Evolutionary conservation across 2,113 vertebrate species (phyloP), one percentile per base, ranked within the genome.

Genomic region (Illadopsis cleaveri): DNA sequence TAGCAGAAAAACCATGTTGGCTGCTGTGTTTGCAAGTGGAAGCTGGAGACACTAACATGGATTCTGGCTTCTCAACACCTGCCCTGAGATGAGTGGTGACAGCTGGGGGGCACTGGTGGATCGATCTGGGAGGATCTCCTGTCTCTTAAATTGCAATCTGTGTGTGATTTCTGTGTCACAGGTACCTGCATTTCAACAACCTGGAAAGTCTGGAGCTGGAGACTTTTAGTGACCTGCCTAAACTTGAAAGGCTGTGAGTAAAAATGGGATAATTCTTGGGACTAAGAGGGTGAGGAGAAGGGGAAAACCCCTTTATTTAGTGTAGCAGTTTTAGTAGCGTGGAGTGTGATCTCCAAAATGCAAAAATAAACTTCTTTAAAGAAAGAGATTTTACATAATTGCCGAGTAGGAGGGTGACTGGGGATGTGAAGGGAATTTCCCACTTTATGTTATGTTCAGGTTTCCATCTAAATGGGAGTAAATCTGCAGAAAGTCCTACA

Each of bases 121-220:
- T 12, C 17, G 19, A 13, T 37, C 56, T 54, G 64, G 35, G 15
- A 61, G n/a, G 24, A 24, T 50, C 9, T 44, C 30, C 16, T 77
- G 35, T 10, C 35, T 58, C 37, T 51, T 20, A 20, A 77, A n/a
- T 24, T 37, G 33, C 27, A 23, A 4, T 13, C 15, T 84, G 90
- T 82, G 8, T 66, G 40, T 85, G 93, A 7, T 94, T 72, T 50
- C 66, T 86, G 80, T 90, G 27, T 37, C 91, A 47, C 97, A 99
- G 99, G 86, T 99, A 99, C 94, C 98, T 99, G 93, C 99, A 99
- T 97, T 99, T 99, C 98, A 99, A 99, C 98, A 98, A 98, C 97
- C 98, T 99, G 48, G 99, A 99, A 86, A 98, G 97, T 37, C 78
- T 99, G 97, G 98, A 99, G 86, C 97, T 98, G 1, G 98, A 98